Evolutionary conservation across 2,113 vertebrate genomes (phyloP).

Genomic region (Aspiorhynchus laticeps): DNA sequence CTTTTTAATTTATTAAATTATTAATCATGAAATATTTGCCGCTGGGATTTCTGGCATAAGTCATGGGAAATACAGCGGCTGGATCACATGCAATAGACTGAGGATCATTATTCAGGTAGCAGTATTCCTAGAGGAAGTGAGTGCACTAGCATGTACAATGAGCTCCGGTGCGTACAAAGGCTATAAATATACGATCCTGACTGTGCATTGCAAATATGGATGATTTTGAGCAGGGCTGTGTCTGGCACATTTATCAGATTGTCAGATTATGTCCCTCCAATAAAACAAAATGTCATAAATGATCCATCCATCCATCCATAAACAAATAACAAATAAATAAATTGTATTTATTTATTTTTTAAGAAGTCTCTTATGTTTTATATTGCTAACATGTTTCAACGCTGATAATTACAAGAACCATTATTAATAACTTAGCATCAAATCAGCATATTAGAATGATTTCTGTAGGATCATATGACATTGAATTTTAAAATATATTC

Average conservation of each 20-base stretch:
- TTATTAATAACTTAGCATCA: not conserved
- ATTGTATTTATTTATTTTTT: too few species aligned
- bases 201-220: slow-evolving; percentile 15
- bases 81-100: not conserved
- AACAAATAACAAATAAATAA: too few species aligned
- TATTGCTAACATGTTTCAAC: too few species aligned
- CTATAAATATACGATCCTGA: slow-evolving; percentile 13
- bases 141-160: not conserved
- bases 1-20: not conserved
- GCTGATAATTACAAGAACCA: not conserved
- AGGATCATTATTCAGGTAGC: slow-evolving; percentile 31
- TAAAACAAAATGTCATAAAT: not conserved
- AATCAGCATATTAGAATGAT: not conserved
- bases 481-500: too few species aligned
- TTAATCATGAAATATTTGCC: slow-evolving; percentile 15
- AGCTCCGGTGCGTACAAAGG: not conserved
- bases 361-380: too few species aligned
- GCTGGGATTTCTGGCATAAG: slow-evolving; percentile 3
- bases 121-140: not conserved
- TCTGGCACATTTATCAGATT: not conserved
- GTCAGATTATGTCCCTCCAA: not conserved
- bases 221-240: not conserved
- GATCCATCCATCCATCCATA: not conserved
- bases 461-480: not conserved
- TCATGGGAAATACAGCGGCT: not conserved